These are phyloP conservation scores for Baryphthengus martii DNA, from an alignment of 2,113 vertebrate species.

Conservation along the genomic window DNA sequence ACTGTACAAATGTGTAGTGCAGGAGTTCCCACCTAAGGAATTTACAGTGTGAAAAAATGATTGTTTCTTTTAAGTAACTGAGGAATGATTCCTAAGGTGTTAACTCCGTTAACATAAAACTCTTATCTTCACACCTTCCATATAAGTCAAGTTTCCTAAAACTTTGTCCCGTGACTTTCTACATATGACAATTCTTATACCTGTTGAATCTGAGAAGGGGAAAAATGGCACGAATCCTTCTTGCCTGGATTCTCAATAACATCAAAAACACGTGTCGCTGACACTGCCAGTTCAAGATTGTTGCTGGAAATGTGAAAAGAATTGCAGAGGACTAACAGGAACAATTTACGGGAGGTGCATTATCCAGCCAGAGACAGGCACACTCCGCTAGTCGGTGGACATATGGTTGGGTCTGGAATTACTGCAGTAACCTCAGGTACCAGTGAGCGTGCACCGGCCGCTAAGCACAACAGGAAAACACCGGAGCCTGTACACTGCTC, in stretches of 20 bases:
- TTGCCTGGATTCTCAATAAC: conserved; percentile 16
- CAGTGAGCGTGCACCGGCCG: conserved; percentile 32
- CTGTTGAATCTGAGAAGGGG: neutral
- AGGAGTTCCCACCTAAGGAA: neutral
- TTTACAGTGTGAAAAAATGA: neutral
- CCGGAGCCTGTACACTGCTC: conserved; percentile 58
- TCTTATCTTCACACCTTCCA: neutral
- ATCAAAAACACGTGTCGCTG: conserved; percentile 35
- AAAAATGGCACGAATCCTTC: neutral
- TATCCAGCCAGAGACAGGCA: neutral
- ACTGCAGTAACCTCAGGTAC: conserved; percentile 73
- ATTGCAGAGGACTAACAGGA: conserved; percentile 51
- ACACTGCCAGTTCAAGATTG: neutral
- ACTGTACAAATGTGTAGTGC: neutral
- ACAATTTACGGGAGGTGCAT: conserved; percentile 42
- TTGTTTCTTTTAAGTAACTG: neutral
- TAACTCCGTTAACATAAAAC: neutral
- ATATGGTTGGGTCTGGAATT: conserved; percentile 72
- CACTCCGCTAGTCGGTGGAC: conserved; percentile 46
- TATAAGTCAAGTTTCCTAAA: neutral
- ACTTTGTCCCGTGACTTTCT: neutral
- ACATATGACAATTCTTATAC: neutral
- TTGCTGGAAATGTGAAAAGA: conserved; percentile 52
- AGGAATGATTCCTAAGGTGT: neutral
- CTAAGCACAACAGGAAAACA: conserved; percentile 69